Conservation (phyloP, 2,888 invertebrate species). For the Mythimna impura region DNA sequence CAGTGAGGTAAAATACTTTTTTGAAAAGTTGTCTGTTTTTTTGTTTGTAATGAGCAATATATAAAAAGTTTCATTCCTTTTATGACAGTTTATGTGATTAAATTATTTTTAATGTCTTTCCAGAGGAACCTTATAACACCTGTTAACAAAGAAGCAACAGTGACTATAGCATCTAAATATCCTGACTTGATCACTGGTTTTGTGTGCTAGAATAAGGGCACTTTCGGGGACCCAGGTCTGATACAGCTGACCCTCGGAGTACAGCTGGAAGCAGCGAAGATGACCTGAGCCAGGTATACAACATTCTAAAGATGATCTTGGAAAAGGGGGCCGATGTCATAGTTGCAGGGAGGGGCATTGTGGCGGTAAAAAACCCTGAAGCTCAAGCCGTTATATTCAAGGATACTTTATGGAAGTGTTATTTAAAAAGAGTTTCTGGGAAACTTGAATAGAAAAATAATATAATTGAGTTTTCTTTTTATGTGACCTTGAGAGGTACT, state of each 20-base stretch:
- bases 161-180: constrained; percentile 93
- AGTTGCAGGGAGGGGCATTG: constrained; percentile 98
- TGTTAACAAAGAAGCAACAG: constrained; percentile 92
- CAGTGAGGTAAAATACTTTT: constrained; percentile 86
- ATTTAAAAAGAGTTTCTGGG: constrained; percentile 47
- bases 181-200: constrained; percentile 95
- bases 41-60: not conserved
- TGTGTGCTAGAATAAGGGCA: constrained; percentile 95
- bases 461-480: no score
- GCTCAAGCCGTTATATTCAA: constrained; percentile 93
- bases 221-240: constrained; percentile 93
- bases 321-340: constrained; percentile 97
- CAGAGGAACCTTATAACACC: constrained; percentile 90
- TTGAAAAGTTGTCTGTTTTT: not conserved
- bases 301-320: constrained; percentile 95
- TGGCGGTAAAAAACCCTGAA: constrained; percentile 92
- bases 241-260: constrained; percentile 98
- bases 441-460: no score
- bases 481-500: no score
- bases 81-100: no score
- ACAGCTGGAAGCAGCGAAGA: constrained; percentile 93
- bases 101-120: constrained; percentile 48
- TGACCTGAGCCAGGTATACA: constrained; percentile 95
- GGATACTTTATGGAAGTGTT: constrained; percentile 92
- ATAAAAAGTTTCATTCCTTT: no score